Evolutionary conservation across 1,140 invertebrate species (phyloP).

Genomic region (Lasaia peninsularis): DNA sequence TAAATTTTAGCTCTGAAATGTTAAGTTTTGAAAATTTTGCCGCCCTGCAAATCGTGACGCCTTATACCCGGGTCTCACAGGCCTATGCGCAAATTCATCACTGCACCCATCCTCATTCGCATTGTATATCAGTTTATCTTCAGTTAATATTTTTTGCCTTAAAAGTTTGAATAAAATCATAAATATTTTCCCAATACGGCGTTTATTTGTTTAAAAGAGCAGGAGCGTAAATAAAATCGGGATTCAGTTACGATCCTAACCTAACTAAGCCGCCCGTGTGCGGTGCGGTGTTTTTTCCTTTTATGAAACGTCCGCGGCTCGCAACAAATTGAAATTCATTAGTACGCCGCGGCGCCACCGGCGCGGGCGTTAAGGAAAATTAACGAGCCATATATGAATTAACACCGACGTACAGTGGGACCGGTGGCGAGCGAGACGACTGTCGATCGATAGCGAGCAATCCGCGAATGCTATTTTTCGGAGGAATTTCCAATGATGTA

Average conservation of each 20-base stretch:
- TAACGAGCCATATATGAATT: conserved; percentile 68
- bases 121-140: too few species aligned
- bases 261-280: conserved; percentile 31
- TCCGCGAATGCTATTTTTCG: conserved; percentile 49
- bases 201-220: conserved; percentile 16
- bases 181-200: not conserved
- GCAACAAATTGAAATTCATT: conserved; percentile 73
- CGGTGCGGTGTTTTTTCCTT: conserved; percentile 29
- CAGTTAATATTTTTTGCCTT: too few species aligned
- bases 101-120: too few species aligned
- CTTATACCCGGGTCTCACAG: too few species aligned
- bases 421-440: conserved; percentile 38
- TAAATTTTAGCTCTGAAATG: too few species aligned
- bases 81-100: too few species aligned
- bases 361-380: conserved; percentile 65
- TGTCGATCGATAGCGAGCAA: conserved; percentile 52
- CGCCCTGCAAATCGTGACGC: too few species aligned
- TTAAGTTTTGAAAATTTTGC: too few species aligned
- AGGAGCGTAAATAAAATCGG: conserved; percentile 16
- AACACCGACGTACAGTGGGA: conserved; percentile 41
- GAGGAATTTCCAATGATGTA: not conserved
- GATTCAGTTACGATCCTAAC: conserved; percentile 24
- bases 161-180: not conserved
- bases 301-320: conserved; percentile 46
- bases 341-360: conserved; percentile 51